A percentile compares a stretch with the other conserved stretches of the same genome.
Conservation (phyloP, 35 echinoderm and acorn worm genomes). For the Apostichopus parvimensis region DNA sequence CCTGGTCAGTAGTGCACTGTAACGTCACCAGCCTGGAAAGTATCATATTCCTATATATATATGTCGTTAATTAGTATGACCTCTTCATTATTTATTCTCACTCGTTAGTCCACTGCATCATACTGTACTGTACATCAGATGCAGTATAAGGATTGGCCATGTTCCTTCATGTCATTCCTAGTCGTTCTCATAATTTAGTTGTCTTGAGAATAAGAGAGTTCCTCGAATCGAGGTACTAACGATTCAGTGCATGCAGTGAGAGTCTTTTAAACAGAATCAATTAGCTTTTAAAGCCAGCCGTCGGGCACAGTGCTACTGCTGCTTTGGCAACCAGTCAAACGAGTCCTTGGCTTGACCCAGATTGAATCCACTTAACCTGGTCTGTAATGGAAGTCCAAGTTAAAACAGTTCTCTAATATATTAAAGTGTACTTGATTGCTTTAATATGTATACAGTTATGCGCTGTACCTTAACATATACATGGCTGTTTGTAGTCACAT, state of each 20-base stretch:
- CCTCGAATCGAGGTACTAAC: no score
- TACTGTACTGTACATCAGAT: no score
- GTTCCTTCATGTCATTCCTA: no score
- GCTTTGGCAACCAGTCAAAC: neutral
- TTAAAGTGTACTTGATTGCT: neutral
- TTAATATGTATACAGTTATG: neutral
- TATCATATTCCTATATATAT: no score
- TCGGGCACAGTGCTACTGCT: neutral
- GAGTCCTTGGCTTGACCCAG: neutral
- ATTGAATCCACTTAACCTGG: conserved; percentile 9
- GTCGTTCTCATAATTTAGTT: no score
- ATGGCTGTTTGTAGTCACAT: neutral
- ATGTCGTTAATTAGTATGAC: no score
- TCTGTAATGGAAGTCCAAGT: conserved; percentile 7
- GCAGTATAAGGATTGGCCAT: no score
- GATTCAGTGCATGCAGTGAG: neutral
- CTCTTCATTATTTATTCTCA: no score
- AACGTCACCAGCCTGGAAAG: no score
- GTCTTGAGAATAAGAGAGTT: no score
- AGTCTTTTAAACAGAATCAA: conserved; percentile 15
- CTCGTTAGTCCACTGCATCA: no score
- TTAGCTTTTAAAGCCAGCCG: conserved; percentile 18
- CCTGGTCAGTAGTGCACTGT: no score
- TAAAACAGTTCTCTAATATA: conserved; percentile 13
- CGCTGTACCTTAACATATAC: neutral